These are phyloP conservation scores for Pemphigus obesinymphae DNA, from an alignment of 1,140 invertebrate genomes.

Conservation along the genomic window DNA sequence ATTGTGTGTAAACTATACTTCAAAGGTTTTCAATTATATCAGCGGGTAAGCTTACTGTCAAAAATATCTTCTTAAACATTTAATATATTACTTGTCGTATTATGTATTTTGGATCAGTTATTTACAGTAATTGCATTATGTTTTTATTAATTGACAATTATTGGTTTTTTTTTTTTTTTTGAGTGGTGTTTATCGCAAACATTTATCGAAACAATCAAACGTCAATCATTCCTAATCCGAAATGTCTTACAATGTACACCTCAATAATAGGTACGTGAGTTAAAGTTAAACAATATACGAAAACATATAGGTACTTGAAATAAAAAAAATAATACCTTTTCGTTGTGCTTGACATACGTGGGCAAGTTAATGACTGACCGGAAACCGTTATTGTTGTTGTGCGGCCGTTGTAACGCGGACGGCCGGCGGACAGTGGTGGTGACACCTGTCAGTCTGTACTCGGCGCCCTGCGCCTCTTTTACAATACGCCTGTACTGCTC, in stretches of 20 bases:
- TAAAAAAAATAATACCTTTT: no score
- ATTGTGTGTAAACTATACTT: neutral
- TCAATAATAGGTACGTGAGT: no score
- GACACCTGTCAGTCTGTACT: conserved; percentile 49
- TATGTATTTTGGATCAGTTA: no score
- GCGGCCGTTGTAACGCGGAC: conserved; percentile 23
- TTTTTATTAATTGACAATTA: no score
- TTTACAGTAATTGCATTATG: no score
- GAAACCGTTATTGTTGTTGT: conserved; percentile 51
- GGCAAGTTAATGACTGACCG: conserved; percentile 76
- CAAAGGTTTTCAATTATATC: neutral
- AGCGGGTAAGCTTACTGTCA: neutral
- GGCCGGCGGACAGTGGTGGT: conserved; percentile 45
- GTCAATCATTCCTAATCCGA: no score
- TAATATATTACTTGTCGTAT: neutral
- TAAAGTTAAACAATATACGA: no score
- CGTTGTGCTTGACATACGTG: conserved; percentile 72
- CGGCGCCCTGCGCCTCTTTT: conserved; percentile 48
- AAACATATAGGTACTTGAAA: no score
- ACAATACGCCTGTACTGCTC: conserved; percentile 48
- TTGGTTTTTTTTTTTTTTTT: no score
- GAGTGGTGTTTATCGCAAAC: no score
- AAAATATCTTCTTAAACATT: neutral
- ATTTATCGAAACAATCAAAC: no score
- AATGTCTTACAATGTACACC: no score